Percentiles rank a stretch among this genome's conserved stretches.
Evolutionary conservation across 1,140 invertebrate species (phyloP).

Genomic region (Araneus ventricosus): DNA sequence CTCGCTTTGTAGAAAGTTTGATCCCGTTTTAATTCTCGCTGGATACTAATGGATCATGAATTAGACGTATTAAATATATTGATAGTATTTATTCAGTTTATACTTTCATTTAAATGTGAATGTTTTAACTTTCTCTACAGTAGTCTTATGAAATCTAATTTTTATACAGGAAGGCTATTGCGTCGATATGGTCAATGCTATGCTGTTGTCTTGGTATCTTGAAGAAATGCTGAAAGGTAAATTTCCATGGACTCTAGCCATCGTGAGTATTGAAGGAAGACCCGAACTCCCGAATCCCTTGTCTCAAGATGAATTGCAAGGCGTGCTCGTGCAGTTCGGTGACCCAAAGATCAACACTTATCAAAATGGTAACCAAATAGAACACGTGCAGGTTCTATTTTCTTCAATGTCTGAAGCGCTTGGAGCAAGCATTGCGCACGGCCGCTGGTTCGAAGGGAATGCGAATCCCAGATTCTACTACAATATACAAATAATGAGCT

Average conservation of each 20-base stretch:
- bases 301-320: background rate
- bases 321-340: background rate
- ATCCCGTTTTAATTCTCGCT: too few species aligned
- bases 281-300: background rate
- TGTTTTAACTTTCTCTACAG: background rate
- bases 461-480: background rate
- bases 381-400: background rate
- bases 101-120: too few species aligned
- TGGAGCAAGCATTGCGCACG: background rate
- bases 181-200: background rate
- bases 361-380: background rate
- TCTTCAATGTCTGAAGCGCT: background rate
- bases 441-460: background rate
- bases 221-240: background rate
- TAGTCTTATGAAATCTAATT: background rate
- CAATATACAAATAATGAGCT: background rate
- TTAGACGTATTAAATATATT: too few species aligned
- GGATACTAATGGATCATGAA: too few species aligned
- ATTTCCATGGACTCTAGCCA: background rate
- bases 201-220: background rate
- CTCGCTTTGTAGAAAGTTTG: too few species aligned
- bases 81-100: too few species aligned
- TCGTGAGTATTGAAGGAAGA: background rate
- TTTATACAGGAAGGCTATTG: background rate
- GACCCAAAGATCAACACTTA: background rate